A percentile compares a stretch with the other conserved stretches of the same genome.
Evolutionary conservation across 2,113 vertebrate genomes (phyloP).

Genomic region (Mobula birostris): DNA sequence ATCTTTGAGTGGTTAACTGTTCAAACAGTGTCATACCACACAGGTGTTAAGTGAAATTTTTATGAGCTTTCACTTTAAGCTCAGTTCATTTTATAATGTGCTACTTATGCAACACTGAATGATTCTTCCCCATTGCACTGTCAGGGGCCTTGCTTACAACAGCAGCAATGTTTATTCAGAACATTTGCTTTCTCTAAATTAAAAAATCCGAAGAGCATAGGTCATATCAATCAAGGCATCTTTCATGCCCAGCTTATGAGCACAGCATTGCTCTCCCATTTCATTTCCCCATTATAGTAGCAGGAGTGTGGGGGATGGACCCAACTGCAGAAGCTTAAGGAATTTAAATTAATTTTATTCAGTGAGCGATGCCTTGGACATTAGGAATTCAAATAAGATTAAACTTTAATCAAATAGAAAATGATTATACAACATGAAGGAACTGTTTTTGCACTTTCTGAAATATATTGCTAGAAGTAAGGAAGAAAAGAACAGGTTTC

Average conservation of each 20-base stretch:
- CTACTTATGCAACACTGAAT: not conserved
- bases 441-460: not conserved
- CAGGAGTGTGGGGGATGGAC: not conserved
- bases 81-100: not conserved
- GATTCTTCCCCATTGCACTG: not conserved
- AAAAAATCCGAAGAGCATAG: not conserved
- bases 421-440: not conserved
- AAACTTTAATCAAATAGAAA: constrained; percentile 37
- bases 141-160: not conserved
- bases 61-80: constrained; percentile 3
- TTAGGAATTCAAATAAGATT: constrained; percentile 21
- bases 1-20: not conserved
- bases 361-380: not conserved
- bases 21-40: not conserved
- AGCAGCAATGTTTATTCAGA: constrained; percentile 24
- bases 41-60: not conserved
- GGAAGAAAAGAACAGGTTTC: not conserved
- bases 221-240: not conserved
- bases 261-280: not conserved
- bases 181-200: constrained; percentile 25
- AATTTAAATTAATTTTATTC: constrained; percentile 14
- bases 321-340: not conserved
- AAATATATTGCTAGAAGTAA: not conserved
- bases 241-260: not conserved
- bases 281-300: not conserved